phyloP scores from a whole-genome alignment of 1,140 invertebrate genomes.

The Drosophila repleta region DNA sequence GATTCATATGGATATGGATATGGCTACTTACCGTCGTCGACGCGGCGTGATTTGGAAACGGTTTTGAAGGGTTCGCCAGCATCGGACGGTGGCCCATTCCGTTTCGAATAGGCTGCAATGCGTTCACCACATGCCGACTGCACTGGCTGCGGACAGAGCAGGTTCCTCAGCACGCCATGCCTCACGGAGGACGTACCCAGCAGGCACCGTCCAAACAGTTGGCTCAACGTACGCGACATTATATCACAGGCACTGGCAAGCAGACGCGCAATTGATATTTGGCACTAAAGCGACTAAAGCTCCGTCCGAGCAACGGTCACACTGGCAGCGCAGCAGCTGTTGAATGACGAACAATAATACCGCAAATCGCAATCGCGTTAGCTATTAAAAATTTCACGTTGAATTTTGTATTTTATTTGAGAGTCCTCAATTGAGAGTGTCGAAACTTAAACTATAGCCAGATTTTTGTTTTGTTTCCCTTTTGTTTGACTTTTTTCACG shows the following conservation, averaged over 20 bases:
- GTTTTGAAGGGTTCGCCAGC: slow-evolving; percentile 65
- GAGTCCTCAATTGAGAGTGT: slow-evolving; percentile 20
- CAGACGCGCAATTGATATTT: slow-evolving; percentile 38
- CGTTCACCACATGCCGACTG: slow-evolving; percentile 4
- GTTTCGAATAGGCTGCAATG: slow-evolving; percentile 63
- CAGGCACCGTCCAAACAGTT: slow-evolving; percentile 33
- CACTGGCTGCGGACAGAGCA: slow-evolving; percentile 10
- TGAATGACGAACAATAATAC: slow-evolving; percentile 3
- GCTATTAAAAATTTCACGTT: slow-evolving; percentile 28
- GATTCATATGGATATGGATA: neutral
- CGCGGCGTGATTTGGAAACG: slow-evolving; percentile 55
- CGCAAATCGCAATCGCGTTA: slow-evolving; percentile 12
- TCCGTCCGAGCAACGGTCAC: slow-evolving; percentile 9
- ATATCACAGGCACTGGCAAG: slow-evolving; percentile 43
- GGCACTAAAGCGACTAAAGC: slow-evolving; percentile 3
- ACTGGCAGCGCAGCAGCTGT: slow-evolving; percentile 19
- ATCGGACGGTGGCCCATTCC: slow-evolving; percentile 68
- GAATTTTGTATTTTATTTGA: slow-evolving; percentile 35
- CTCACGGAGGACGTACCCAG: slow-evolving; percentile 5
- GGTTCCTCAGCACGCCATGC: neutral
- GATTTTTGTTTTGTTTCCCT: slow-evolving; percentile 3
- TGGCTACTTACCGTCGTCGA: slow-evolving; percentile 53
- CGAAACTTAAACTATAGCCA: slow-evolving; percentile 23
- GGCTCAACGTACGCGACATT: slow-evolving; percentile 44
- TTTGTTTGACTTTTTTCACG: slow-evolving; percentile 10